phyloP scores from a whole-genome alignment of 2,888 invertebrate genomes.

The Cyclophora albipunctata region DNA sequence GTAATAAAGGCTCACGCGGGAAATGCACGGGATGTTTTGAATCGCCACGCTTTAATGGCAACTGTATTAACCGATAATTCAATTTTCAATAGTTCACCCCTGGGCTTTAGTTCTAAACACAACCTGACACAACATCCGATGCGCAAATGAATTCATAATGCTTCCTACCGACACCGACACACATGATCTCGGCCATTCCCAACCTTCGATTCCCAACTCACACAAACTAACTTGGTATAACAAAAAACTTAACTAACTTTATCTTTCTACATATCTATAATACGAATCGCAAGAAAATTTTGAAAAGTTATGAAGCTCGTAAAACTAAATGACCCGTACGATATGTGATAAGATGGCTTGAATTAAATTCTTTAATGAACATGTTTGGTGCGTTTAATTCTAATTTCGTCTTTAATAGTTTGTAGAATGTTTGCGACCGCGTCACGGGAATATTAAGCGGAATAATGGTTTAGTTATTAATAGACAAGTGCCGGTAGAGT shows the following conservation, averaged over 20 bases:
- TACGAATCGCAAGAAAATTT: slow-evolving; percentile 13
- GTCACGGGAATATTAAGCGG: slow-evolving; percentile 49
- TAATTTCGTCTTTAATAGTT: slow-evolving; percentile 38
- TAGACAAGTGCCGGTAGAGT: slow-evolving; percentile 42
- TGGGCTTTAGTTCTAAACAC: slow-evolving; percentile 29
- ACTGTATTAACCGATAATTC: slow-evolving; percentile 68
- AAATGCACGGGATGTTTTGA: slow-evolving; percentile 70
- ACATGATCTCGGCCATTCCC: too few relatives aligned
- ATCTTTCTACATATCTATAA: background rate
- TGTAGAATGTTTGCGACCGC: slow-evolving; percentile 45
- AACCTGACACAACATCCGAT: slow-evolving; percentile 34
- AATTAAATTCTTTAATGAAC: slow-evolving; percentile 12
- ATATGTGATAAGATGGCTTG: slow-evolving; percentile 10
- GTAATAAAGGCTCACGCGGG: slow-evolving; percentile 57
- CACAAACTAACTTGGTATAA: background rate
- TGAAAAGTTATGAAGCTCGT: slow-evolving; percentile 17
- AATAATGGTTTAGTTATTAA: slow-evolving; percentile 59
- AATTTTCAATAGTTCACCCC: slow-evolving; percentile 44
- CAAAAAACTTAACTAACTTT: slow-evolving; percentile 1
- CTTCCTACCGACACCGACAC: background rate
- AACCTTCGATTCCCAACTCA: too few relatives aligned
- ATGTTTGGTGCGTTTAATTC: slow-evolving; percentile 26
- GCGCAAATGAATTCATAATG: slow-evolving; percentile 12
- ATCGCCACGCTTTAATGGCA: slow-evolving; percentile 66
- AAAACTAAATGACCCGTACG: slow-evolving; percentile 21